These are phyloP conservation scores for Rhagoletis zephyria DNA, from an alignment of 1,140 invertebrate genomes.

Conservation along the genomic window DNA sequence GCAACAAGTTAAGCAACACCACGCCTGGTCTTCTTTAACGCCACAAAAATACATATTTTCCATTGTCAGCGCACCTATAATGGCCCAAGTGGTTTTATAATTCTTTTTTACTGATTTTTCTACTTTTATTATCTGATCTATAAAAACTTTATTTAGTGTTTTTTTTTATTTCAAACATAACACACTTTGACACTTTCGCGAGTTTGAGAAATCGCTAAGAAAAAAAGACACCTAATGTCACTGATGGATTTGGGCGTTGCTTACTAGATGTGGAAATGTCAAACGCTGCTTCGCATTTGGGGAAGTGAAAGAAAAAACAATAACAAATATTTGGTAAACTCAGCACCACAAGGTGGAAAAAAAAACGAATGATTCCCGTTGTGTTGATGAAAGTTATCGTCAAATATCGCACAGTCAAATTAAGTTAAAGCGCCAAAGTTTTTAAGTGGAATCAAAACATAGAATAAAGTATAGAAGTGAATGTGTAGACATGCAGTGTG, in stretches of 20 bases:
- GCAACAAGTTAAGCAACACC: no score
- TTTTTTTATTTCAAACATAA: background rate
- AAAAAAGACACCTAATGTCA: background rate
- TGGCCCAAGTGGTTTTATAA: no score
- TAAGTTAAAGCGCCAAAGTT: slow-evolving; percentile 32
- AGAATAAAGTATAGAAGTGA: background rate
- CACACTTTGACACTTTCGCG: background rate
- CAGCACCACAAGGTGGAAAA: slow-evolving; percentile 10
- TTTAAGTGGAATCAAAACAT: slow-evolving; percentile 6
- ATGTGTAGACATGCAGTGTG: background rate
- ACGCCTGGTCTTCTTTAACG: no score
- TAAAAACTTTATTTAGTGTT: background rate
- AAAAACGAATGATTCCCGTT: background rate
- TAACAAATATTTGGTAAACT: background rate
- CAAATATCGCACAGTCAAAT: slow-evolving; percentile 29
- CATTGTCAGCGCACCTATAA: no score
- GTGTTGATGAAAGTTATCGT: slow-evolving; percentile 1
- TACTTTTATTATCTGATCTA: background rate
- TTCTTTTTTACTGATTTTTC: background rate
- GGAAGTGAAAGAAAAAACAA: background rate
- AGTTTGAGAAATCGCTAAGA: background rate
- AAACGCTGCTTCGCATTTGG: background rate
- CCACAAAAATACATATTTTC: no score
- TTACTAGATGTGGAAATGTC: background rate
- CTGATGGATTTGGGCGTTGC: slow-evolving; percentile 8